Evolutionary conservation across 53 echinoderm and acorn worm genomes (phyloP), one percentile per base, ranked within the genome.

Genomic region (Luidia sarsii): DNA sequence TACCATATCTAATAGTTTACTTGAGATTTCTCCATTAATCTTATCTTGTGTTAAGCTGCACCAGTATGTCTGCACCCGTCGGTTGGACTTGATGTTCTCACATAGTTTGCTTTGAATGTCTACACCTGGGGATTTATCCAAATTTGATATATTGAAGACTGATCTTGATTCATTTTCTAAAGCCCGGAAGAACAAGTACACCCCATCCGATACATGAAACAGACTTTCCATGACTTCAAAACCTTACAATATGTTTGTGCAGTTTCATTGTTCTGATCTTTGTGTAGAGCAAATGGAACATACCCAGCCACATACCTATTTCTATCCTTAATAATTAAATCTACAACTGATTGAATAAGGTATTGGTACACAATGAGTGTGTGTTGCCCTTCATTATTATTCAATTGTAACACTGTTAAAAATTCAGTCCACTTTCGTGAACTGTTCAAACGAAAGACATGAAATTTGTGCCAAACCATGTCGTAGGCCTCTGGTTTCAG

Each of bases 301-400:
- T 72, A 72, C 2, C 73, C 73, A 15, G 56, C 52, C 8, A 72
- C 36, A 50, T 72, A 72, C n/a, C 73, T 30, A 19, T 52, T 52
- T 16, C 52, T 52, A 20, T 52, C 52, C 18, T 52, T 52, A 9
- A 52, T 16, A 18, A 52, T 52, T 4, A 52, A 20, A 52, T 10
- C n/a, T 52, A 52, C 7, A 10, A 52, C 21, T 14, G 16, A 4
- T 18, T 18, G 52, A 4, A 52, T 4, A 9, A 52, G 7, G 18
- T 52, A 20, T 52, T 52, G 52, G 18, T 52, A 52, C 16, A 52
- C 18, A 52, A 52, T 52, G 3, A 18, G 18, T 15, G n/a, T 16
- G 18, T 52, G 52, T 16, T 52, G 16, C 18, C 52, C 52, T 4
- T 52, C 18, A 52, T 10, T 52, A n/a, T n/a, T n/a, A n/a, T 6